Evolutionary conservation across 2,113 vertebrate genomes (phyloP).

Genomic region (Acanthisitta chloris): DNA sequence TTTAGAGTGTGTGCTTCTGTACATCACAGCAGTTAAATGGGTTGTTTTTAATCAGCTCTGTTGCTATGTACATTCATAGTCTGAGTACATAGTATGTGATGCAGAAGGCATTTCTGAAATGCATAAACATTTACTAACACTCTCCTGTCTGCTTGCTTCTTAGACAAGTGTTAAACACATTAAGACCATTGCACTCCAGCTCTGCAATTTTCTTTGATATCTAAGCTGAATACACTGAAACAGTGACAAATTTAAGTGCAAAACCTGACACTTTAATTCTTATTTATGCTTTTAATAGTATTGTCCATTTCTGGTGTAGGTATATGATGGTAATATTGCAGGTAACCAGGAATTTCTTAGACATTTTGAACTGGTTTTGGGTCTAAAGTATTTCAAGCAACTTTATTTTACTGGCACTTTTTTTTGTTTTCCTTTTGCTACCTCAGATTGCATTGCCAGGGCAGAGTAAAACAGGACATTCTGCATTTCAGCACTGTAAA

Average conservation of each 20-base stretch:
- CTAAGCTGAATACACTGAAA: neutral
- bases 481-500: neutral
- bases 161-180: conserved; percentile 30
- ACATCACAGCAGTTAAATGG: neutral
- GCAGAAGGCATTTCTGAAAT: conserved; percentile 71
- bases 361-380: neutral
- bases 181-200: neutral
- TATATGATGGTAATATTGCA: neutral
- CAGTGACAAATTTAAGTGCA: neutral
- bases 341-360: neutral
- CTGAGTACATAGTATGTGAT: conserved; percentile 34
- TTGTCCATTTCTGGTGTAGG: neutral
- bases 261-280: neutral
- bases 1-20: neutral
- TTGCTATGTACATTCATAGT: conserved; percentile 34
- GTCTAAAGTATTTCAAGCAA: neutral
- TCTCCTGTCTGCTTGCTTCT: conserved; percentile 48
- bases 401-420: neutral
- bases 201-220: neutral
- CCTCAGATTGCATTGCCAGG: neutral
- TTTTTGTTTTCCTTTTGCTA: neutral
- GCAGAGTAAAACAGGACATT: neutral
- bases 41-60: conserved; percentile 31
- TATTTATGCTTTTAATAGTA: neutral
- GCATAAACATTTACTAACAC: conserved; percentile 63